Evolutionary conservation across 1,140 invertebrate species (phyloP).

Genomic region (Brachionus rotundiformis): DNA sequence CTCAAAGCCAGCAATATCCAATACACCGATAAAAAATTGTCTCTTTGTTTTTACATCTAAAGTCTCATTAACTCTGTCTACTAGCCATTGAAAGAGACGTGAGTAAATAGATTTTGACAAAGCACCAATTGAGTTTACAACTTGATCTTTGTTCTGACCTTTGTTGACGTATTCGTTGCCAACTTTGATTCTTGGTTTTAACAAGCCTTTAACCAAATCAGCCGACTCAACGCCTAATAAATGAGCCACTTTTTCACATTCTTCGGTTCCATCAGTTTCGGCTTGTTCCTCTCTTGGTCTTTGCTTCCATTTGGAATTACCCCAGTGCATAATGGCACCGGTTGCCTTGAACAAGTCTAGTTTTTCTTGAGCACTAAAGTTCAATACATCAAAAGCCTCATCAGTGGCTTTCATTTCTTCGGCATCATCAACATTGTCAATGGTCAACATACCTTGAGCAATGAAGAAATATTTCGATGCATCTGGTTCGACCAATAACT

Average conservation of each 20-base stretch:
- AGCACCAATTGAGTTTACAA: conserved; percentile 88
- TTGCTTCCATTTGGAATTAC: conserved; percentile 99
- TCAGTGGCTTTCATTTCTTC: conserved; percentile 90
- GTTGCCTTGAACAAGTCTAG: conserved; percentile 94
- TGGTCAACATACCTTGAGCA: conserved; percentile 92
- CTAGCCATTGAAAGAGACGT: conserved; percentile 93
- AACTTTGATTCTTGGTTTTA: conserved; percentile 70
- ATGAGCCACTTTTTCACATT: conserved; percentile 88
- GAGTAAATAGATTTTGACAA: conserved; percentile 96
- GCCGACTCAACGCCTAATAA: conserved; percentile 72
- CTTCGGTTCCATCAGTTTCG: conserved; percentile 93
- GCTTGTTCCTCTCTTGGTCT: conserved; percentile 99
- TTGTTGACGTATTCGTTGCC: conserved; percentile 93
- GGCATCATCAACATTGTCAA: conserved; percentile 91
- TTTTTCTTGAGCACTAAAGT: conserved; percentile 94
- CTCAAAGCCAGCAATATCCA: conserved; percentile 99
- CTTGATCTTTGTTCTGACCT: conserved; percentile 93
- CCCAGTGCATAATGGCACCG: conserved; percentile 94
- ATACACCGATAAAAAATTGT: conserved; percentile 96
- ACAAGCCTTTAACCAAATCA: conserved; percentile 68
- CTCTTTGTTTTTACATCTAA: conserved; percentile 95
- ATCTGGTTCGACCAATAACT: conserved; percentile 80
- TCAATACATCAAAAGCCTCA: conserved; percentile 95
- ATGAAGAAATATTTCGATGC: conserved; percentile 84
- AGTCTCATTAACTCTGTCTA: conserved; percentile 97